Conservation (phyloP, 2,888 invertebrate species). For the Brachyptera putata region DNA sequence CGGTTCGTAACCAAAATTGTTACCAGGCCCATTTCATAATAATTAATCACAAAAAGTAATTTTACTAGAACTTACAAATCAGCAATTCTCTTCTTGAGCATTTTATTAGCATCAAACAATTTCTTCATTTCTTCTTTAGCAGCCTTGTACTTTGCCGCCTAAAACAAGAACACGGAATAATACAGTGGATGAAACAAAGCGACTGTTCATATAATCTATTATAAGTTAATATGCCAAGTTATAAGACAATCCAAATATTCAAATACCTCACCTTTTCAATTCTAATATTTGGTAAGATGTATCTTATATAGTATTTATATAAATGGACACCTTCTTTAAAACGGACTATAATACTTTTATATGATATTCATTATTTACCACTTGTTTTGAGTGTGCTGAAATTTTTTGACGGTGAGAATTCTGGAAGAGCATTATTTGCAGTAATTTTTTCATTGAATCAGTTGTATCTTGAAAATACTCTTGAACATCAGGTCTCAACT, state of each 20-base stretch:
- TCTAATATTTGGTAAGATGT: too few relatives aligned
- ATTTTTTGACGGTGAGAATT: neutral
- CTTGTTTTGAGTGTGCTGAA: neutral
- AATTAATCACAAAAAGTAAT: too few relatives aligned
- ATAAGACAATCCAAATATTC: neutral
- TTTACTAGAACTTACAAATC: slow-evolving; percentile 2
- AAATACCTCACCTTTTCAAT: too few relatives aligned
- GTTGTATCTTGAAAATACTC: neutral
- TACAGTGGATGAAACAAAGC: too few relatives aligned
- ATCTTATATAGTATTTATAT: too few relatives aligned
- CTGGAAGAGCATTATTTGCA: neutral
- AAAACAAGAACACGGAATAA: neutral
- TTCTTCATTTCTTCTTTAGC: slow-evolving; percentile 19
- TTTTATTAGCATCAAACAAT: neutral
- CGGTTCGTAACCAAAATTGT: too few relatives aligned
- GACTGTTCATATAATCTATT: too few relatives aligned
- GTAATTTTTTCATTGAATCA: neutral
- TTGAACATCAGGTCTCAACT: slow-evolving; percentile 1
- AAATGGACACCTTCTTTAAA: too few relatives aligned
- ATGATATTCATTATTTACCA: neutral
- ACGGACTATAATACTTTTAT: too few relatives aligned
- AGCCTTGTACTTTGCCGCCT: slow-evolving; percentile 7
- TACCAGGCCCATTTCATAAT: too few relatives aligned
- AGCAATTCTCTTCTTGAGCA: neutral
- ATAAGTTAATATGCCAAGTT: neutral